Base-by-base conservation (phyloP, 2,797 vertebrate species). In the Nyctalus aviator region DNA sequence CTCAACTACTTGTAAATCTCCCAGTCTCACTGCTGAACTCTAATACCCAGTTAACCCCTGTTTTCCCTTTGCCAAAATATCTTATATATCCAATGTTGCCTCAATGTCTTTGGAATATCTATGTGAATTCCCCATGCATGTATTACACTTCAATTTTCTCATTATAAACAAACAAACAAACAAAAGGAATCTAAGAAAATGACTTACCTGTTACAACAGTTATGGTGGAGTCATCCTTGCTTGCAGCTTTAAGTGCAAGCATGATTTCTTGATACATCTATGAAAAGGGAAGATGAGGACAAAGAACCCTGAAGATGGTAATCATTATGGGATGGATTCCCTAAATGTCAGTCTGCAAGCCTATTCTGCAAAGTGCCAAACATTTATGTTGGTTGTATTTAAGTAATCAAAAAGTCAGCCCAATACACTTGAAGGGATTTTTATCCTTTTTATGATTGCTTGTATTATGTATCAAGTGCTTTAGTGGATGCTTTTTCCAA, bases 201-300 rank as follows among this genome's bases (percentile, higher is more conserved):
- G 20, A n/a, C 89, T 59, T 98, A 99, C 99, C 99, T 83, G 99
- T 99, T 46, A 99, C 25, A 30, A 99, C 99, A 2, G 99, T 98
- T 96, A 99, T 89, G 90, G 97, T 95, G 0, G 99, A 99, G 57
- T 98, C 97, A 94, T 99, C 98, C 76, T 98, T 98, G 2, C 98
- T 98, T 10, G 99, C 99, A 89, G 98, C 98, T 84, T 99, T 98
- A 97, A 99, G 98, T 0, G 99, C 99, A 59, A 96, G 97, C 0
- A 99, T 98, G 82, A 99, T 98, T 95, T 99, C 99, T 3, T 93
- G 96, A 97, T 99, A 99, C 99, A 99, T 99, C 99, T 99, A 95
- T 12, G 30, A 93, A 72, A 13, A 32, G 57, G 55, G 50, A 62
- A 93, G 82, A 94, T 4, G 62, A 73, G 57, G 44, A 89, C 55